These are phyloP conservation scores for Cryptoblepharus egeriae DNA, from an alignment of 2,797 vertebrate species.

Conservation along the genomic window DNA sequence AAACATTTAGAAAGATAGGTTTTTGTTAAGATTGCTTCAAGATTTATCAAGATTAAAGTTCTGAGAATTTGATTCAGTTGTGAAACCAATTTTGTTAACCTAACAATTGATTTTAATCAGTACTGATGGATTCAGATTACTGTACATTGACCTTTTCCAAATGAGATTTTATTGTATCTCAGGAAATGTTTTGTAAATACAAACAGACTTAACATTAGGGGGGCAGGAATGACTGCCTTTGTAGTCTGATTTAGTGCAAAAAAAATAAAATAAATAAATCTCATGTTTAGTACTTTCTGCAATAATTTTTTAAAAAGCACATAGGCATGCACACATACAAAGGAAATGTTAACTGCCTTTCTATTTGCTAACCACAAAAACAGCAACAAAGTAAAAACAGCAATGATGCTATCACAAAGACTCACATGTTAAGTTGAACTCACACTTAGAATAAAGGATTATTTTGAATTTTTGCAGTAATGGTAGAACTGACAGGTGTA, in stretches of 20 bases:
- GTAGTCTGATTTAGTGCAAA: not conserved
- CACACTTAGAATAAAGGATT: slow-evolving; percentile 31
- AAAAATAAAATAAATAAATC: too few relatives aligned
- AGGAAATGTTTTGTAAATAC: slow-evolving; percentile 43
- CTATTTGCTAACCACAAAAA: slow-evolving; percentile 36
- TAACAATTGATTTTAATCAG: slow-evolving; percentile 50
- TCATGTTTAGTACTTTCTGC: not conserved
- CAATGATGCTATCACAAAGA: not conserved
- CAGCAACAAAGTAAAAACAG: slow-evolving; percentile 38
- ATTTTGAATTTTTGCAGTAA: not conserved
- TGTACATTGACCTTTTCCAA: slow-evolving; percentile 45
- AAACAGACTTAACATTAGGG: slow-evolving; percentile 10
- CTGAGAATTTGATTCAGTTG: slow-evolving; percentile 38
- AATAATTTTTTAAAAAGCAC: slow-evolving; percentile 22
- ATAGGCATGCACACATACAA: not conserved
- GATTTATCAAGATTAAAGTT: slow-evolving; percentile 15
- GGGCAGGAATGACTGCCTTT: slow-evolving; percentile 13
- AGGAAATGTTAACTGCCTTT: slow-evolving; percentile 41
- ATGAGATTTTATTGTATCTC: slow-evolving; percentile 33
- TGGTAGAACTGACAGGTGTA: not conserved
- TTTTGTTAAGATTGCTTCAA: slow-evolving; percentile 20
- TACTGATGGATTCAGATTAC: slow-evolving; percentile 34
- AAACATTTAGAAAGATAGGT: slow-evolving; percentile 33
- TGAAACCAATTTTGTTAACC: slow-evolving; percentile 40
- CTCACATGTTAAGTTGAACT: slow-evolving; percentile 22